Evolutionary conservation across 2,113 vertebrate genomes (phyloP).

Genomic region (Fregata magnificens): DNA sequence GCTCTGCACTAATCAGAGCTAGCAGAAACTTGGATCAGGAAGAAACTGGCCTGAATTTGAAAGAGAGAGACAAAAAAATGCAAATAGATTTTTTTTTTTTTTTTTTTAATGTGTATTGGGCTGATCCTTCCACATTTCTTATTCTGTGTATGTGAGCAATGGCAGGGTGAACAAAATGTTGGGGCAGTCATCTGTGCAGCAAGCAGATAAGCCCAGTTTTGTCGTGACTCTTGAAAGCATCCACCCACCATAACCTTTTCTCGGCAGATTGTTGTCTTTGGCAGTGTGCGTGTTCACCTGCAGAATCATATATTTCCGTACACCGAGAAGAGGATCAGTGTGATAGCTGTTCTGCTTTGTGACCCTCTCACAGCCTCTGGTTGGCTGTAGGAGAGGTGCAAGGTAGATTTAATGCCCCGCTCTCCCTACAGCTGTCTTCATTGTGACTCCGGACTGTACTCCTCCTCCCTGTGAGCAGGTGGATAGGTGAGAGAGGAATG

Average conservation of each 20-base stretch:
- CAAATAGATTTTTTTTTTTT: background rate
- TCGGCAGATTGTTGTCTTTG: background rate
- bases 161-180: background rate
- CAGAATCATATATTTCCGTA: background rate
- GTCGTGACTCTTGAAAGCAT: background rate
- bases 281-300: background rate
- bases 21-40: background rate
- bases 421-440: background rate
- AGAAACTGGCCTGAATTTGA: background rate
- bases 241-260: constrained; percentile 20
- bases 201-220: background rate
- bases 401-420: no score
- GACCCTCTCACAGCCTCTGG: background rate
- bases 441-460: background rate
- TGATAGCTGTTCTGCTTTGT: background rate
- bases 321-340: background rate
- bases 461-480: background rate
- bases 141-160: background rate
- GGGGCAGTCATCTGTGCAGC: background rate
- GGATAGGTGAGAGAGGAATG: background rate
- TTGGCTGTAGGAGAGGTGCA: background rate
- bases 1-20: background rate
- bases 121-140: background rate
- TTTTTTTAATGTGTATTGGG: background rate
- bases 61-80: background rate